A percentile compares a stretch with the other conserved stretches of the same genome.
These are phyloP conservation scores for Dendrolimus houi DNA, from an alignment of 2,888 invertebrate genomes.

Conservation along the genomic window DNA sequence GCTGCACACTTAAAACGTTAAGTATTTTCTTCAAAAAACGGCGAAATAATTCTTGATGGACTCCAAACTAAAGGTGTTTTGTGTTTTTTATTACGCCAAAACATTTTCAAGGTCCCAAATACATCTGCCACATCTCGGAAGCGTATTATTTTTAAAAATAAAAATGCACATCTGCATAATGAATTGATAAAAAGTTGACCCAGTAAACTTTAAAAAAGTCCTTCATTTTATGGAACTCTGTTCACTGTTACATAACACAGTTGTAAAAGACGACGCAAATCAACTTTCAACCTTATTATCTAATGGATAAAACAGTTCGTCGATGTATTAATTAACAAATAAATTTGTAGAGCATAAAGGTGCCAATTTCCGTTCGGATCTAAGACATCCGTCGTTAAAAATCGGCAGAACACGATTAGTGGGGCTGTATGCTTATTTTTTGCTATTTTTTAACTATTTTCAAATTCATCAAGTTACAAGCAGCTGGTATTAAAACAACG, in stretches of 20 bases:
- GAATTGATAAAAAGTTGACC: conserved; percentile 72
- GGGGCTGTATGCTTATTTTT: conserved; percentile 59
- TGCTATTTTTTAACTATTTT: conserved; percentile 52
- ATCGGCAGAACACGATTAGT: conserved; percentile 65
- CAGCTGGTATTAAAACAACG: conserved; percentile 46
- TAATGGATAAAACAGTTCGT: not conserved
- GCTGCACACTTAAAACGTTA: conserved; percentile 15
- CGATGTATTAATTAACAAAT: conserved; percentile 9
- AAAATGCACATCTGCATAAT: conserved; percentile 65
- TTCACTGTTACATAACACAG: conserved; percentile 13
- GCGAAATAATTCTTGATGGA: conserved; percentile 36
- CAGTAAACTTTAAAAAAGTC: conserved; percentile 51
- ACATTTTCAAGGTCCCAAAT: conserved; percentile 59
- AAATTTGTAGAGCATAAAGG: conserved; percentile 46
- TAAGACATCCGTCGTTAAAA: conserved; percentile 66
- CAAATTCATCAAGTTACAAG: conserved; percentile 54
- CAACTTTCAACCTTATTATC: not conserved
- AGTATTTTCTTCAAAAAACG: conserved; percentile 24
- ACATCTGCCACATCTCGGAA: conserved; percentile 64
- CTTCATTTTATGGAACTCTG: conserved; percentile 16
- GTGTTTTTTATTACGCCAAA: conserved; percentile 44
- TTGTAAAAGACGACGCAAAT: not conserved
- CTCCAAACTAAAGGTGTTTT: conserved; percentile 51
- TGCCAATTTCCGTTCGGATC: conserved; percentile 70
- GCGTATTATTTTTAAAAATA: conserved; percentile 41